Base-by-base conservation (phyloP, 2,888 invertebrate genomes). In the Campoplex nolae region DNA sequence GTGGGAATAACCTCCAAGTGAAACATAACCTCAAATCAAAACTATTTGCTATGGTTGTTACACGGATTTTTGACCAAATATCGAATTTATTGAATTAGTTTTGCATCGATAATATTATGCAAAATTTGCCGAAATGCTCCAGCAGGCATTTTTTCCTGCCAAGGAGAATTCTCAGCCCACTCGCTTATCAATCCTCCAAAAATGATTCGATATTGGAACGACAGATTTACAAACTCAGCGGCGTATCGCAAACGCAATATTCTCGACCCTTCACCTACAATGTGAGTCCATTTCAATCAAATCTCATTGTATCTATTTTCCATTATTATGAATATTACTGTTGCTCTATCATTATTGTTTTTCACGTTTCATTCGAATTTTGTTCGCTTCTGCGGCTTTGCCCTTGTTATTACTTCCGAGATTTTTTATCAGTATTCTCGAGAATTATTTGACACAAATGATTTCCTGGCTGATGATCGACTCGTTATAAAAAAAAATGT, bases 51-150 rank as follows among this genome's bases (percentile, higher is more conserved):
- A 76, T 76, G 81, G 74, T 84, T 65, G 79, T 79, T 38, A 76
- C 48, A 38, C 56, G 23, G 67, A 62, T 18, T 48, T 56, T 51
- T 48, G 51, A 45, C 38, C 23, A 38, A 32, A 13, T 82, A 83
- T 75, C 51, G 62, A 2, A 68, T 71, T 78, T 35, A 58, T 48
- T 74, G 48, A 51, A 48, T 51, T 3, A n/a, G 62, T 28, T 28
- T 51, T 18, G 32, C 51, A 23, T n/a, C 65, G n/a, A 11, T 28
- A 51, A 82, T 74, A 90, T 78, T 32, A 93, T 93, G 93, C 93
- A 93, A 86, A 92, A 90, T 84, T 87, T 92, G 83, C 84, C 88
- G 28, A 92, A 89, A 65, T 90, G 84, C 54, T 83, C 90, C 9
- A 90, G 86, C 35, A 89, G 91, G 68, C 89, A 89, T 16, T 90